Conservation (phyloP, 2,113 vertebrate species). For the Aleadryas rufinucha region DNA sequence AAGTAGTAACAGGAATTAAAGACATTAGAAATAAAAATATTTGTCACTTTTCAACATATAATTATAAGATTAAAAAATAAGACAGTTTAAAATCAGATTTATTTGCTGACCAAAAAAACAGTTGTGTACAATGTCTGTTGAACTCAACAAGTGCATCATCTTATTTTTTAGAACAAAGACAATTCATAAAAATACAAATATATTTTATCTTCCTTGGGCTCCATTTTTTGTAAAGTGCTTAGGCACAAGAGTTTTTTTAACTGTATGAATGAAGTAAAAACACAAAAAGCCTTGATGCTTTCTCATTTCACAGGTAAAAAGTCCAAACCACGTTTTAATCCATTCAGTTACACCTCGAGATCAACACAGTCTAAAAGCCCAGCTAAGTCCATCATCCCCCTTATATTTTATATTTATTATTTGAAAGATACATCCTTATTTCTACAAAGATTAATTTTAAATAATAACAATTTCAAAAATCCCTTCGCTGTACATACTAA, state of each 20-base stretch:
- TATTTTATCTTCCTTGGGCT: not conserved
- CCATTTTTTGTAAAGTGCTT: not conserved
- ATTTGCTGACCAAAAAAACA: not conserved
- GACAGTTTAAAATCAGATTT: not conserved
- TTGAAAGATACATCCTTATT: slow-evolving; percentile 24
- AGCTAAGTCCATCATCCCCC: slow-evolving; percentile 28
- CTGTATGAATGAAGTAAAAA: not conserved
- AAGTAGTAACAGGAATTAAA: not conserved
- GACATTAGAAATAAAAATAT: not conserved
- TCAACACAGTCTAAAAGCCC: slow-evolving; percentile 12
- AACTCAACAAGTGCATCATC: not conserved
- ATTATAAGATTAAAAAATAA: not conserved
- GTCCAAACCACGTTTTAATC: slow-evolving; percentile 15
- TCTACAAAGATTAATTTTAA: slow-evolving; percentile 5
- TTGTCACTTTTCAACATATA: not conserved
- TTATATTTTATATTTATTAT: slow-evolving; percentile 41
- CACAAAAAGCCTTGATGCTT: not conserved
- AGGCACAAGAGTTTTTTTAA: not conserved
- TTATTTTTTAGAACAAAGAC: not conserved
- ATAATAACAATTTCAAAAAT: not conserved
- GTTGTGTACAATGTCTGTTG: not conserved
- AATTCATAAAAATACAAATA: not conserved
- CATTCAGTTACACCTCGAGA: slow-evolving; percentile 18
- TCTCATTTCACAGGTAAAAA: slow-evolving; percentile 21
- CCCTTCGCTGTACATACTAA: not conserved